phyloP scores from a whole-genome alignment of 2,113 vertebrate species.

The Chaetorhynchus papuensis region DNA sequence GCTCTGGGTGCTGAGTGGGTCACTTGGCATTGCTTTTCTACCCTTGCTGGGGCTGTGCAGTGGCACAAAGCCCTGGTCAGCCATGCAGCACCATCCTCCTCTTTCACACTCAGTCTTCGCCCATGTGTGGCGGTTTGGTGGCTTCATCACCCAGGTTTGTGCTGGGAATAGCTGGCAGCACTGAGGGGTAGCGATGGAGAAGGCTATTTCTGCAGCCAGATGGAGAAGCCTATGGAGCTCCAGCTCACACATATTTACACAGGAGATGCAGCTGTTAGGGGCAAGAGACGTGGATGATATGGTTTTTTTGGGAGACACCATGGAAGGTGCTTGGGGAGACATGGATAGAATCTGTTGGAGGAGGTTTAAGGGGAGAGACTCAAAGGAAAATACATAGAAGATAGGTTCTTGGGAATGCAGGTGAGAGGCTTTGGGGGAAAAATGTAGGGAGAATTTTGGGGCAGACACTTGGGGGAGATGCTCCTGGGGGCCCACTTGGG shows the following conservation, averaged over 20 bases:
- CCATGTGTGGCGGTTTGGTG: background rate
- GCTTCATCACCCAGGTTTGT: background rate
- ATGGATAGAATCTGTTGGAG: background rate
- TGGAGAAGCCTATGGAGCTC: background rate
- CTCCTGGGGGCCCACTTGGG: background rate
- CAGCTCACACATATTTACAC: background rate
- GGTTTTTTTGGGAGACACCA: rapidly evolving
- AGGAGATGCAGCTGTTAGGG: background rate
- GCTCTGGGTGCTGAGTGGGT: background rate
- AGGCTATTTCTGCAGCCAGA: background rate
- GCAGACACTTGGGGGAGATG: background rate
- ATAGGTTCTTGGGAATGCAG: background rate
- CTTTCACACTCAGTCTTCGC: background rate
- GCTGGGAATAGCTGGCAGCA: background rate
- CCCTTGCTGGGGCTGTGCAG: background rate
- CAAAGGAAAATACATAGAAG: background rate
- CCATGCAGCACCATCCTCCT: background rate
- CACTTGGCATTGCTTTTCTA: background rate
- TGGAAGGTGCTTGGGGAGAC: background rate
- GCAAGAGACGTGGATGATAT: background rate
- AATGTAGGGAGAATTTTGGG: background rate
- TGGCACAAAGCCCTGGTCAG: background rate
- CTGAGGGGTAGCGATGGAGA: background rate
- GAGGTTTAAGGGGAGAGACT: background rate
- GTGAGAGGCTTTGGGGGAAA: background rate